Percentiles rank a stretch among this genome's conserved stretches.
Evolutionary conservation across 2,888 invertebrate species (phyloP).

Genomic region (Xylota segnis): DNA sequence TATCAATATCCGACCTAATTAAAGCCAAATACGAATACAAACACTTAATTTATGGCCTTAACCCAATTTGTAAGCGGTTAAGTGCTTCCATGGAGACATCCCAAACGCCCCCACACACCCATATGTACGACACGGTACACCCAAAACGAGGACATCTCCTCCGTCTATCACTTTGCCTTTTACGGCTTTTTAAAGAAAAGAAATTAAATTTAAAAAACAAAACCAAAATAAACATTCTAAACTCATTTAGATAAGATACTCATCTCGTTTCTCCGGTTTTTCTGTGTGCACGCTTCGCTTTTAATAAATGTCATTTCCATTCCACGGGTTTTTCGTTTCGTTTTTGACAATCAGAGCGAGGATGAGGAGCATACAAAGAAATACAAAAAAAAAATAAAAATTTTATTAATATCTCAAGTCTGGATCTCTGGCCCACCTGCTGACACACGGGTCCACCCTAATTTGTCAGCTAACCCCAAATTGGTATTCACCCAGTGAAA

Average conservation of each 20-base stretch:
- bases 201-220: conserved; percentile 12
- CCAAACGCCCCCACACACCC: conserved; percentile 27
- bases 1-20: conserved; percentile 42
- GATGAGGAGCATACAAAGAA: conserved; percentile 13
- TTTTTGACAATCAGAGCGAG: conserved; percentile 63
- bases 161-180: conserved; percentile 10
- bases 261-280: conserved; percentile 41
- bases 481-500: conserved; percentile 43
- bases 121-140: conserved; percentile 8
- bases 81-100: conserved; percentile 38
- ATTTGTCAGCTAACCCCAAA: conserved; percentile 59
- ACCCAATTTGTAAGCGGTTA: conserved; percentile 44
- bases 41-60: conserved; percentile 51
- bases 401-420: conserved; percentile 39
- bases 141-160: conserved; percentile 20
- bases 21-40: conserved; percentile 41
- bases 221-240: conserved; percentile 24
- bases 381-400: conserved; percentile 20
- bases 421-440: conserved; percentile 62
- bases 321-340: background rate
- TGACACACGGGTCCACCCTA: conserved; percentile 52
- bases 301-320: conserved; percentile 66
- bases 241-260: conserved; percentile 67
- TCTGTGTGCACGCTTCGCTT: conserved; percentile 30
- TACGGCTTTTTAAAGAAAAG: background rate